Evolutionary conservation across 2,888 invertebrate species (phyloP).

Genomic region (Tethea ocularis): DNA sequence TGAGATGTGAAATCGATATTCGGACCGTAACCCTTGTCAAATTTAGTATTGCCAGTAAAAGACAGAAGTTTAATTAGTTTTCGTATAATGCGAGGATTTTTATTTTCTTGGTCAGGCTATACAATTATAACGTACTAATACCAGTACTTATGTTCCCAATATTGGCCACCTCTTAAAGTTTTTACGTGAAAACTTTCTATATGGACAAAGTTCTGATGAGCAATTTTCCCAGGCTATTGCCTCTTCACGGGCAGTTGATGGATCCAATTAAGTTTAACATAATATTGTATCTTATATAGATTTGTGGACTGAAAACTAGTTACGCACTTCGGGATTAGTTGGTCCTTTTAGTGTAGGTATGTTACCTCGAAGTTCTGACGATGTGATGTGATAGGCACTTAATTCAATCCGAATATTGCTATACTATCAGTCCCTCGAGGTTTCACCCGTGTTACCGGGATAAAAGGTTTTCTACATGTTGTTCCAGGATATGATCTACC

Average conservation of each 20-base stretch:
- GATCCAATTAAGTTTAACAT: conserved; percentile 4
- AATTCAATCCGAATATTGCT: neutral
- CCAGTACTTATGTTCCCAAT: neutral
- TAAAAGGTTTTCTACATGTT: too few species aligned
- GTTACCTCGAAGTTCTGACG: neutral
- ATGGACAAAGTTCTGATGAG: conserved; percentile 1
- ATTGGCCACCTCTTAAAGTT: conserved; percentile 1
- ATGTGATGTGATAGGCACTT: neutral
- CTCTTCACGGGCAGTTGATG: neutral
- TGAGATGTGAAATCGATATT: too few species aligned
- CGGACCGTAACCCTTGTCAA: too few species aligned
- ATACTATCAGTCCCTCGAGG: too few species aligned
- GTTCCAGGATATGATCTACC: too few species aligned
- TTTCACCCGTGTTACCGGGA: too few species aligned
- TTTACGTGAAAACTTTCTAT: neutral
- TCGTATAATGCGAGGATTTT: too few species aligned
- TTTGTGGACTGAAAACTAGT: neutral
- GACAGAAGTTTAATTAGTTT: too few species aligned
- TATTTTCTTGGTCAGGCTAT: too few species aligned
- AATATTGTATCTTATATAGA: neutral
- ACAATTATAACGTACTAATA: too few species aligned
- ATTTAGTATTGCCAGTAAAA: too few species aligned
- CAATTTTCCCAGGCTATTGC: neutral
- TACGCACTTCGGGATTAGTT: neutral
- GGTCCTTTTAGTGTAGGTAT: neutral